These are phyloP conservation scores for Myripristis jacobus DNA, from an alignment of 2,797 vertebrate genomes.

Conservation along the genomic window DNA sequence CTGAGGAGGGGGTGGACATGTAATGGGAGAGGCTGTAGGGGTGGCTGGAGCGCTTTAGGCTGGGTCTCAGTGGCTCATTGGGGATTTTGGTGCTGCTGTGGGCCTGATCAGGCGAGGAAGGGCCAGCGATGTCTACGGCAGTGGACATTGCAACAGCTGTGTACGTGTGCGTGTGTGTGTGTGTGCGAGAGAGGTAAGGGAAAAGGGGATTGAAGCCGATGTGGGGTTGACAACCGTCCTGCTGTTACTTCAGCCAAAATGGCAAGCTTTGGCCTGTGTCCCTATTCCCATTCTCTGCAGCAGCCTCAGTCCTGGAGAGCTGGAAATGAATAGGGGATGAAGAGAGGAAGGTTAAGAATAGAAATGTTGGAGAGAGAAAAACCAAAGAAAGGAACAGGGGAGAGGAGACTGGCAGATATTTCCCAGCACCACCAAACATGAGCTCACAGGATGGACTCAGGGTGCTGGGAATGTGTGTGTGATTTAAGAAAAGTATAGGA, in stretches of 20 bases:
- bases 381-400: constrained; percentile 54
- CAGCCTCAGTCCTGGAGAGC: constrained; percentile 78
- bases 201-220: constrained; percentile 74
- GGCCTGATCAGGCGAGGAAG: constrained; percentile 89
- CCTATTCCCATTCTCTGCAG: constrained; percentile 84
- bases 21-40: constrained; percentile 94
- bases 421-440: constrained; percentile 13
- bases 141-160: constrained; percentile 79
- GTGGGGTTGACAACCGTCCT: constrained; percentile 80
- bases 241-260: constrained; percentile 83
- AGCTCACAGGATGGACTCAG: background rate
- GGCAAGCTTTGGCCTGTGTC: constrained; percentile 81
- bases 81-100: constrained; percentile 96
- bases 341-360: constrained; percentile 78
- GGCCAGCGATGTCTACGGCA: constrained; percentile 84
- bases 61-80: constrained; percentile 96
- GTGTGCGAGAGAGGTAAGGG: constrained; percentile 61
- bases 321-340: constrained; percentile 71
- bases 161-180: constrained; percentile 66
- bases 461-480: constrained; percentile 15
- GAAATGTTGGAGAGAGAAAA: constrained; percentile 66
- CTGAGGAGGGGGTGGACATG: constrained; percentile 87
- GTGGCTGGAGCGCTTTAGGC: constrained; percentile 92
- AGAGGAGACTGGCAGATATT: constrained; percentile 30
- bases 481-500: constrained; percentile 44